Conservation (phyloP, 2,113 vertebrate genomes). For the Urocynchramus pylzowi region DNA sequence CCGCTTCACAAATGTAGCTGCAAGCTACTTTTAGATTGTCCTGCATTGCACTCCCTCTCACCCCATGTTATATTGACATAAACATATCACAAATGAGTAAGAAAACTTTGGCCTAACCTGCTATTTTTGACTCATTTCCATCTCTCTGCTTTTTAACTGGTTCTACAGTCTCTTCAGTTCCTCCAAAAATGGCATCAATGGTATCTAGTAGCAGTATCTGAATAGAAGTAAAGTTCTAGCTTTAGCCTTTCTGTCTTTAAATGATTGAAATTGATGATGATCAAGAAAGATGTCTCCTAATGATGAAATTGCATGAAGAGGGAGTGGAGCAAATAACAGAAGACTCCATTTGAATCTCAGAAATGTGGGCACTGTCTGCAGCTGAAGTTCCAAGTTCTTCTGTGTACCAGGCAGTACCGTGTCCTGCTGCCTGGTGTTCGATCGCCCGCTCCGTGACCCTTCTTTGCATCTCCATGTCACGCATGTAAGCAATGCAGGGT, state of each 20-base stretch:
- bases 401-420: not conserved
- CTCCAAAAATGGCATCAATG: not conserved
- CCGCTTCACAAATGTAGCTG: not conserved
- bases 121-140: not conserved
- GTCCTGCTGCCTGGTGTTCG: not conserved
- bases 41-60: fast-evolving
- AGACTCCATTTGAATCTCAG: not conserved
- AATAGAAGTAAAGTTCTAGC: not conserved
- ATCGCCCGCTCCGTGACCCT: not conserved
- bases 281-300: not conserved
- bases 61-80: not conserved
- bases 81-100: not conserved
- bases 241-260: not conserved
- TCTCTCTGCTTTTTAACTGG: not conserved
- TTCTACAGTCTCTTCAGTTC: not conserved
- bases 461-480: not conserved
- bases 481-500: not conserved
- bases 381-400: not conserved
- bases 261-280: not conserved
- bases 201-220: not conserved
- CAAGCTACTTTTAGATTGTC: not conserved
- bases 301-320: not conserved
- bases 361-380: not conserved
- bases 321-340: not conserved
- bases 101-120: not conserved